Evolutionary conservation across 2,797 vertebrate species (phyloP).

Genomic region (Masticophis lateralis): DNA sequence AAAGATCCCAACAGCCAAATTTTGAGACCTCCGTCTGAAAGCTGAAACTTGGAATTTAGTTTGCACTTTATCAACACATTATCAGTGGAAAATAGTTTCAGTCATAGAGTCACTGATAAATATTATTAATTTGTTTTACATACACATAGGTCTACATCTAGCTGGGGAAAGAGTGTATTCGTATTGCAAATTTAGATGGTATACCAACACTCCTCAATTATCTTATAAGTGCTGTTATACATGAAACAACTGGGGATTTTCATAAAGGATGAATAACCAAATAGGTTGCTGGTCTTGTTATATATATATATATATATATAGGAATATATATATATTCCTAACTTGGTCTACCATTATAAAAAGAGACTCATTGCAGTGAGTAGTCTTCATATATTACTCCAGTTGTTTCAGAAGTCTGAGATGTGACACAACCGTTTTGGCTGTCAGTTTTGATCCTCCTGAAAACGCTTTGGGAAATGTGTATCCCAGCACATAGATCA

Average conservation of each 20-base stretch:
- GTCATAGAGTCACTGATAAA: background rate
- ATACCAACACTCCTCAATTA: background rate
- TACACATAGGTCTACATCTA: background rate
- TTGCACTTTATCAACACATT: background rate
- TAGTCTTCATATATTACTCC: background rate
- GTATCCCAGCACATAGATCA: background rate
- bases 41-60: background rate
- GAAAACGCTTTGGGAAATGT: background rate
- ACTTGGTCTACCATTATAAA: background rate
- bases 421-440: background rate
- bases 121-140: background rate
- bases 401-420: background rate
- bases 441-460: background rate
- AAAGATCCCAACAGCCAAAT: constrained; percentile 5
- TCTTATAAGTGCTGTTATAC: background rate
- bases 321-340: too few species aligned
- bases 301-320: too few species aligned
- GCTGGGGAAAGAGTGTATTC: background rate
- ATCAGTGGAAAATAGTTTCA: background rate
- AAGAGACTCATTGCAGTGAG: background rate
- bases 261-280: background rate
- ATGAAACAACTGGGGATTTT: background rate
- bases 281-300: background rate
- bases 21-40: background rate
- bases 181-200: background rate